Evolutionary conservation across 2,113 vertebrate species (phyloP).

Genomic region (Ophthalmolycus amberensis): DNA sequence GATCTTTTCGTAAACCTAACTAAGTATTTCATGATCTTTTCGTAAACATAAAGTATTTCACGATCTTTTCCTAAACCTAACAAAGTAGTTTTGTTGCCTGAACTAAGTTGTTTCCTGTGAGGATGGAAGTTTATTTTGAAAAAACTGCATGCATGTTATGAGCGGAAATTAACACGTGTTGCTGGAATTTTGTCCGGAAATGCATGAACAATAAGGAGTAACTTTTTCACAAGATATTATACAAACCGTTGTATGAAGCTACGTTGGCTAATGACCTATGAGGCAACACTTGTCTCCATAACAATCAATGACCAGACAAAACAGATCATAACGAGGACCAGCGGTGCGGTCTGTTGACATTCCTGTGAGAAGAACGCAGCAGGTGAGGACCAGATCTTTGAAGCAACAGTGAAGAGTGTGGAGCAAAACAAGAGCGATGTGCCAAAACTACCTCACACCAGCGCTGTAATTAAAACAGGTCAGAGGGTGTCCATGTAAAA

Average conservation of each 20-base stretch:
- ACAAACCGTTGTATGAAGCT: too few relatives aligned
- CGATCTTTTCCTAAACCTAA: too few relatives aligned
- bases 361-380: conserved; percentile 55
- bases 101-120: background rate
- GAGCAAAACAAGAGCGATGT: background rate
- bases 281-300: background rate
- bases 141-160: background rate
- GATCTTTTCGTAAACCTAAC: too few relatives aligned
- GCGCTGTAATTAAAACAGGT: conserved; percentile 19
- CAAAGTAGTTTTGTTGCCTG: too few relatives aligned
- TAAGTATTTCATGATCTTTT: too few relatives aligned
- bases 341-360: conserved; percentile 34
- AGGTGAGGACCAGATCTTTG: conserved; percentile 4
- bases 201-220: too few relatives aligned
- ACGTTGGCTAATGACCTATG: background rate
- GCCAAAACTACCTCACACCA: background rate
- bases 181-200: background rate
- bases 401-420: background rate
- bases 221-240: too few relatives aligned
- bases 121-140: background rate
- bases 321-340: conserved; percentile 23
- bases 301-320: background rate
- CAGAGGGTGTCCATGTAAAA: conserved; percentile 2
- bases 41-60: too few relatives aligned
- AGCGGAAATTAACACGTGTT: too few relatives aligned